Conservation (phyloP, 2,113 vertebrate genomes). For the Cryptoleucopteryx plumbea region DNA sequence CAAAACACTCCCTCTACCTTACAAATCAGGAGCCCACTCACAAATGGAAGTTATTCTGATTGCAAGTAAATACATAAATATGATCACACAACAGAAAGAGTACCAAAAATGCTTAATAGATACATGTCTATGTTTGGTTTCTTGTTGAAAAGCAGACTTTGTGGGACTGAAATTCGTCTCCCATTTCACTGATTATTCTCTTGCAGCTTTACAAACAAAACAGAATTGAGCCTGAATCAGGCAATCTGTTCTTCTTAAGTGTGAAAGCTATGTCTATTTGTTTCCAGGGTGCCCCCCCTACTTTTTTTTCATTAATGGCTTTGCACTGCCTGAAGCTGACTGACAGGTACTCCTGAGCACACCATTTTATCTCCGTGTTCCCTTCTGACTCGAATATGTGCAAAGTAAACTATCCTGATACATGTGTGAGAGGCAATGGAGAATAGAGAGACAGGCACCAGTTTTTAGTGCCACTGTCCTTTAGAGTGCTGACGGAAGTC, state of each 20-base stretch:
- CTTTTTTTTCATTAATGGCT: neutral
- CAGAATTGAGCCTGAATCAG: neutral
- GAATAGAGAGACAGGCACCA: neutral
- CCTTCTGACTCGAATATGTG: neutral
- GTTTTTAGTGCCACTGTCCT: neutral
- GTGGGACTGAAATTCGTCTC: neutral
- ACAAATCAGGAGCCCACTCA: neutral
- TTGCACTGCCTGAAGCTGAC: neutral
- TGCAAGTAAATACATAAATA: neutral
- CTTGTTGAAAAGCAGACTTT: neutral
- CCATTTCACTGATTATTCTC: neutral
- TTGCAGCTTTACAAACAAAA: neutral
- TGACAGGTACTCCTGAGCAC: neutral
- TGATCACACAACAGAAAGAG: neutral
- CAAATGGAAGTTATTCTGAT: neutral
- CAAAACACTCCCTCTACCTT: accelerated
- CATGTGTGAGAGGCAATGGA: neutral
- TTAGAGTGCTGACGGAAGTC: neutral
- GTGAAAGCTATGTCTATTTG: neutral
- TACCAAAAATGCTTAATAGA: neutral
- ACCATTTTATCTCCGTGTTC: neutral
- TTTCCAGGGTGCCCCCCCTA: neutral
- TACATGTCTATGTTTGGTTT: neutral
- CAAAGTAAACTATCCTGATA: neutral
- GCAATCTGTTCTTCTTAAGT: neutral